Evolutionary conservation across 2,797 vertebrate species (phyloP), one percentile per base, ranked within the genome.

Genomic region (Scarus forsteni): DNA sequence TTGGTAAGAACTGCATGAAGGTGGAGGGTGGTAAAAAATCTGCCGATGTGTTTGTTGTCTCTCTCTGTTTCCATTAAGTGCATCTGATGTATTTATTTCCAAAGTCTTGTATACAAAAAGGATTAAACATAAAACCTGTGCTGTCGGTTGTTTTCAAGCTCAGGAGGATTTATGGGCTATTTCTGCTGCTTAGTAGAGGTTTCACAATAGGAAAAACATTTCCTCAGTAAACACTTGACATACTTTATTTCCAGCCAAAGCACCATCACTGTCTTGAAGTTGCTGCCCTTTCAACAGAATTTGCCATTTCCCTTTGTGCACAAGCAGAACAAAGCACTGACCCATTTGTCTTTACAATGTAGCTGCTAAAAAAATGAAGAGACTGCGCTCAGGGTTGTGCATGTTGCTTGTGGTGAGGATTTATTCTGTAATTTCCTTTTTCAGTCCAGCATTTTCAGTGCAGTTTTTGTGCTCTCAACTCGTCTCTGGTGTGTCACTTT

Each of bases 181-280:
- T 60, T 81, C 54, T 36, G 18, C 48, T 49, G 1, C 3, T 49
- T 38, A 57, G 8, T 50, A 69, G 39, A 56, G 48, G 35, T 48
- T 19, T 9, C 45, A 70, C 27, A 70, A 60, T 43, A 14, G 27
- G 45, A 59, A 15, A 61, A 72, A 61, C 8, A 48, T 43, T 66
- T 57, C 61, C 56, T 14, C 35, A 52, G 16, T 27, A 38, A 16
- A 79, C 70, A 81, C 50, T 77, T 63, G 77, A 66, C 73, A 76
- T 83, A 59, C 66, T 19, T 34, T 13, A 66, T 56, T 61, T 58
- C 69, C 46, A 64, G 15, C 16, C 39, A 63, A 52, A 60, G 6
- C 1, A 4, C 44, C 14, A 8, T 38, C 5, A 54, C 7, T 5
- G 27, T 4, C 27, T 27, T 64, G 9, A 50, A 57, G 12, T 45